Percentiles rank a stretch among this genome's conserved stretches.
phyloP scores from a whole-genome alignment of 2,113 vertebrate species.

The Psammodynastes pulverulentus region DNA sequence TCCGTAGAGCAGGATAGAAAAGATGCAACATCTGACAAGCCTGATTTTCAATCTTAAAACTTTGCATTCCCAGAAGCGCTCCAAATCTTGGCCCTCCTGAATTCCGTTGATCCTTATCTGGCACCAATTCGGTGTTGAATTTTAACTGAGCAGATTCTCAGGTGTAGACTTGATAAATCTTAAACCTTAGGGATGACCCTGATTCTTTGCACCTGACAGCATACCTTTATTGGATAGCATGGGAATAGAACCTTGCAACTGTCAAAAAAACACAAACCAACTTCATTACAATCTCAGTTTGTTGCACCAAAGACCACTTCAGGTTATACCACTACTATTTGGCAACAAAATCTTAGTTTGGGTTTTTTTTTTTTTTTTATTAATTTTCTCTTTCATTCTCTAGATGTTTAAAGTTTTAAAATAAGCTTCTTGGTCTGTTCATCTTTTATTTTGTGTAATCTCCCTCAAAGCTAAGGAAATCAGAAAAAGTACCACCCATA shows the following conservation, averaged over 20 bases:
- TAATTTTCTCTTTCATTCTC: background rate
- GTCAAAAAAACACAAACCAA: background rate
- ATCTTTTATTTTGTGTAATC: background rate
- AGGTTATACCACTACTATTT: background rate
- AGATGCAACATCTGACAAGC: no score
- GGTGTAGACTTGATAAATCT: no score
- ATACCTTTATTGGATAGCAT: background rate
- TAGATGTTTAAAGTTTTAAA: background rate
- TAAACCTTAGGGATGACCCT: no score
- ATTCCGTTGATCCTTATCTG: no score
- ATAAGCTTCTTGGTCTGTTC: background rate
- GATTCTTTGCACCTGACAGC: no score
- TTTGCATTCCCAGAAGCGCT: no score
- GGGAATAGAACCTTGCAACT: background rate
- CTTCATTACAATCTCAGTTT: background rate
- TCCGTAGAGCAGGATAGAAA: no score
- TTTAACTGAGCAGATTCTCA: no score
- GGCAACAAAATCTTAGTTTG: background rate
- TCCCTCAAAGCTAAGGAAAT: background rate
- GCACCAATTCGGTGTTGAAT: no score
- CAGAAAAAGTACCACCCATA: background rate
- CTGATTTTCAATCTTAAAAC: no score
- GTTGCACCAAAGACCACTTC: background rate
- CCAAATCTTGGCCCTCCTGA: no score
- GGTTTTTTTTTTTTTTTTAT: no score